phyloP scores from a whole-genome alignment of 1,140 invertebrate species.

The Bombus soroeensis region DNA sequence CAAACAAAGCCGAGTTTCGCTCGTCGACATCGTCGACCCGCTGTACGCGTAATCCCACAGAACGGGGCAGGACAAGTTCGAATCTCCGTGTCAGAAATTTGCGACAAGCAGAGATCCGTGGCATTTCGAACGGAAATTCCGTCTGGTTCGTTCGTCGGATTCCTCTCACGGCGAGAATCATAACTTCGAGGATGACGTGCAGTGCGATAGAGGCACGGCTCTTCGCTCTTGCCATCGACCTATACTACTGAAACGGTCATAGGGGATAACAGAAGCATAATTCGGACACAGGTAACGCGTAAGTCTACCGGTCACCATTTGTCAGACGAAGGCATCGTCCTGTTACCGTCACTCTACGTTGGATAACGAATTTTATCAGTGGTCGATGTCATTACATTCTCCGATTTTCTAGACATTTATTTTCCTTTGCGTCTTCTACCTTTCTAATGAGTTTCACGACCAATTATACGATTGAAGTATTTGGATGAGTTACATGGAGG shows the following conservation, averaged over 20 bases:
- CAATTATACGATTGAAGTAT: neutral
- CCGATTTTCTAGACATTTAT: neutral
- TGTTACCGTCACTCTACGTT: slow-evolving; percentile 17
- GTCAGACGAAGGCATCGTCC: slow-evolving; percentile 64
- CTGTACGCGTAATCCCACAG: neutral
- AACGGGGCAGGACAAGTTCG: neutral
- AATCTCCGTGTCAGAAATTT: slow-evolving; percentile 35
- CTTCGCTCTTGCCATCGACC: neutral
- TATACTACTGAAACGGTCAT: slow-evolving; percentile 26
- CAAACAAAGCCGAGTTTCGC: neutral
- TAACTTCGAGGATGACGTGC: slow-evolving; percentile 52
- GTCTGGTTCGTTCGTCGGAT: slow-evolving; percentile 18
- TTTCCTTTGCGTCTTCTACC: neutral
- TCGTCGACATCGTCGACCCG: neutral
- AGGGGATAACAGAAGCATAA: slow-evolving; percentile 59
- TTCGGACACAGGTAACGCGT: slow-evolving; percentile 60
- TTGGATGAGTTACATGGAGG: neutral
- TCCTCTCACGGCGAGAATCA: slow-evolving; percentile 19
- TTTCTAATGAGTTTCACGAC: neutral
- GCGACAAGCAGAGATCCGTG: slow-evolving; percentile 11
- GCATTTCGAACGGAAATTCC: slow-evolving; percentile 34
- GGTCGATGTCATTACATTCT: neutral
- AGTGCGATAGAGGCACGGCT: slow-evolving; percentile 30
- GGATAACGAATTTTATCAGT: slow-evolving; percentile 22
- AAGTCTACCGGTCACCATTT: slow-evolving; percentile 62